Evolutionary conservation across 2,797 vertebrate genomes (phyloP).

Genomic region (Sebastes paucispinis): DNA sequence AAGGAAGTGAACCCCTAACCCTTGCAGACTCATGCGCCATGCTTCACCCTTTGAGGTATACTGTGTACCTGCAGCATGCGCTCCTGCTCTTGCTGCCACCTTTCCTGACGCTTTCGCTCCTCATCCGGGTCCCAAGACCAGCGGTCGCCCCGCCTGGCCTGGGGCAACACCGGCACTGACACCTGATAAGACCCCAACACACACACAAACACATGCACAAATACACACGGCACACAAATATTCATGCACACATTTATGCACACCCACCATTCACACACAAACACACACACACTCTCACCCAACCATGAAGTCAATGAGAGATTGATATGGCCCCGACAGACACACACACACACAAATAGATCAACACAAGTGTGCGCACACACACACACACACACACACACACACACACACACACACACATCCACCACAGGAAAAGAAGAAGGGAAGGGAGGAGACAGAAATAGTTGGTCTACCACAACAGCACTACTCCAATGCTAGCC

Average conservation of each 20-base stretch:
- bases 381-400: background rate
- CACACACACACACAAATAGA: background rate
- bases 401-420: constrained; percentile 15
- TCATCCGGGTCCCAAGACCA: constrained; percentile 97
- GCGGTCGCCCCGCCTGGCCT: constrained; percentile 86
- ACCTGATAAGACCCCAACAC: constrained; percentile 66
- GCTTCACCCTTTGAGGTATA: constrained; percentile 29
- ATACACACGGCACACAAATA: constrained; percentile 9
- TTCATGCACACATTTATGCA: background rate
- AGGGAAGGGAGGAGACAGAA: constrained; percentile 69
- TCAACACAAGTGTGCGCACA: constrained; percentile 41
- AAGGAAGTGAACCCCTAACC: background rate
- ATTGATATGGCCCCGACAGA: background rate
- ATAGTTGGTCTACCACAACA: constrained; percentile 82
- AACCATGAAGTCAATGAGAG: background rate
- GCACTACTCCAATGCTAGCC: constrained; percentile 78
- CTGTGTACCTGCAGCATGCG: constrained; percentile 92
- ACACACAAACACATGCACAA: constrained; percentile 24
- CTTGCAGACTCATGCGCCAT: constrained; percentile 51
- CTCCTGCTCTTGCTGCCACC: constrained; percentile 97
- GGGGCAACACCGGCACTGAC: constrained; percentile 81
- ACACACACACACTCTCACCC: background rate
- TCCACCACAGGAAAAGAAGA: constrained; percentile 68
- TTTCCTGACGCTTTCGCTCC: constrained; percentile 94
- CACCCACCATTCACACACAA: background rate